Base-by-base conservation (phyloP, 2,113 vertebrate species). In the Coryphaenoides rupestris region DNA sequence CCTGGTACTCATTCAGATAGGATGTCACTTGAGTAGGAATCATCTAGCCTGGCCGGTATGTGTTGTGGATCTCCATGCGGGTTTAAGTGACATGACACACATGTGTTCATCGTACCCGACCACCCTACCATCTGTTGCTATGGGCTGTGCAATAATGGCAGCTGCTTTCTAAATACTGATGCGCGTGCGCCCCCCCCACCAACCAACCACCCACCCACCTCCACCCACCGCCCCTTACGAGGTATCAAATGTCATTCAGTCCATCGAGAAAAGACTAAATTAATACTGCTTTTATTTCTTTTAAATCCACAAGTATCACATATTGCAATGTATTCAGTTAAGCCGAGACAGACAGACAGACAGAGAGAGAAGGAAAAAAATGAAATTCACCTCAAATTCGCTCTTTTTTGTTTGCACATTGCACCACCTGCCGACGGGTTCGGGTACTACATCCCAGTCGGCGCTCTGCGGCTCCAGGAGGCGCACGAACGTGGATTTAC, bases 401-500 rank as follows among this genome's bases (percentile, higher is more conserved):
- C 81, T 77, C 57, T 86, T 80, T 13, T 83, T 73, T 62, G 81
- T 91, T 69, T 96, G 93, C 16, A 98, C 91, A 21, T 94, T 96
- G 93, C 96, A 98, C 96, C 96, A 98, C 9, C 93, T 93, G 71
- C 93, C 95, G 80, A 99, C 84, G 0, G 96, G 96, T 68, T 99
- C 96, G 0, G 91, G 93, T 70, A 98, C 94, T 16, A 98, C 93
- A 14, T 95, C 94, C 95, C 96, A 98, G 1, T 95, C 94, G 15
- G 88, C 68, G 15, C 49, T 87, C 14, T 91, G 84, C 74, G 91
- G 71, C 55, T 94, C 94, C 76, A 99, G 87, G 50, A 96, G 75
- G 68, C 87, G 91, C 73, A 98, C 92, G 87, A 98, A 96, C 0
- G 96, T 96, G 0, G 95, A 95, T 57, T 99, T 99, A 1, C 96